Conservation (phyloP, 2,797 vertebrate genomes). For the Meriones psammophilus region DNA sequence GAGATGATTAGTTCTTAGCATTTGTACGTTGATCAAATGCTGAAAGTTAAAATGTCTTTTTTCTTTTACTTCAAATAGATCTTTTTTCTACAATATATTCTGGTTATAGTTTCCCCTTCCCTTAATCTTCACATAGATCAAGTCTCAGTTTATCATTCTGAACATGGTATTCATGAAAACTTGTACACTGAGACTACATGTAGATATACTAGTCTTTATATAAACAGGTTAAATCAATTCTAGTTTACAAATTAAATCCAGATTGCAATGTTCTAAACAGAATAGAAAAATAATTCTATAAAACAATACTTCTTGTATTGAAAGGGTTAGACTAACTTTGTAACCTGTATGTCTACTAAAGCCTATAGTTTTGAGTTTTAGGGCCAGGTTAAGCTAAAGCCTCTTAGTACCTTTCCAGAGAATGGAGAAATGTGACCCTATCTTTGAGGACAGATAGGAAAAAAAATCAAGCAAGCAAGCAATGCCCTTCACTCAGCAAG, state of each 20-base stretch:
- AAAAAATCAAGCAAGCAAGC: too few species aligned
- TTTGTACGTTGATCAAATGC: background rate
- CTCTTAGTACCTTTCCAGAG: too few species aligned
- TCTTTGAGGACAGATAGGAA: too few species aligned
- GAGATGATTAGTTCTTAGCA: background rate
- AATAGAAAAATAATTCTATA: background rate
- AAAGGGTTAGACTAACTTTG: too few species aligned
- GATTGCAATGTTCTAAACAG: background rate
- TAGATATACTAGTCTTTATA: too few species aligned
- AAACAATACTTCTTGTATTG: background rate
- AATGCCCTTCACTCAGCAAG: too few species aligned
- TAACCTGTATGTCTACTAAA: too few species aligned
- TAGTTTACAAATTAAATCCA: background rate
- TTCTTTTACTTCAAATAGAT: background rate
- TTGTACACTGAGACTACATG: background rate
- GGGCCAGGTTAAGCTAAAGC: too few species aligned
- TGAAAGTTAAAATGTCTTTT: conserved; percentile 45
- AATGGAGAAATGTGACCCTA: too few species aligned
- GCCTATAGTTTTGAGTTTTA: too few species aligned
- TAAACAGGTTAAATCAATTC: background rate
- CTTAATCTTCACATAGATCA: background rate
- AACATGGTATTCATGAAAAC: background rate
- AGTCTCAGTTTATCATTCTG: background rate
- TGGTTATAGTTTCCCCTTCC: background rate
- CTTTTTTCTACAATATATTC: background rate